A percentile compares a stretch with the other conserved stretches of the same genome.
Conservation (phyloP, 1,140 invertebrate species). For the Magallana ariakensis region DNA sequence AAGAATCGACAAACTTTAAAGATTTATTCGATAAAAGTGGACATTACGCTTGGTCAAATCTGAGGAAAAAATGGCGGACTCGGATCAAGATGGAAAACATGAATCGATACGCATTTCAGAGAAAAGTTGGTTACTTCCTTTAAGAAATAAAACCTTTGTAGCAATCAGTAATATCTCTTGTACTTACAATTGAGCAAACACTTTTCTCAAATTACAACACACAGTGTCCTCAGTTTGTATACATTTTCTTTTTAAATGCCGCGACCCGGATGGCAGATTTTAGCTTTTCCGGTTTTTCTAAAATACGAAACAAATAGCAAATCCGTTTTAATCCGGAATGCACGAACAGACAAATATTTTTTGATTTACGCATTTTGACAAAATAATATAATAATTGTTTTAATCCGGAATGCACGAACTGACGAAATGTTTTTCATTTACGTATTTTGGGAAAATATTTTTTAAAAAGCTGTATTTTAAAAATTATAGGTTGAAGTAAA, state of each 20-base stretch:
- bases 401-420: no score
- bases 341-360: no score
- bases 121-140: background rate
- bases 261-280: constrained; percentile 25
- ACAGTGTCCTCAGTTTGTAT: background rate
- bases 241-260: background rate
- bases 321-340: constrained; percentile 18
- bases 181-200: background rate
- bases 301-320: background rate
- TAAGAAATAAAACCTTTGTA: background rate
- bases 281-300: constrained; percentile 19
- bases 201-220: background rate
- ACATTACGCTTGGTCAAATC: background rate
- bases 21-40: background rate
- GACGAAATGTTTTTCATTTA: no score
- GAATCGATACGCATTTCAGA: background rate
- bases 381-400: no score
- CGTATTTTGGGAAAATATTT: no score
- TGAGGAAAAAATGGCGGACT: constrained; percentile 37
- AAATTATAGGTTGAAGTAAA: no score
- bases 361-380: no score
- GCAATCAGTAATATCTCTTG: background rate
- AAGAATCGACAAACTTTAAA: background rate
- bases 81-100: constrained; percentile 33
- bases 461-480: no score